Base-by-base conservation (phyloP, 1,140 invertebrate genomes). In the Frieseomelitta varia region DNA sequence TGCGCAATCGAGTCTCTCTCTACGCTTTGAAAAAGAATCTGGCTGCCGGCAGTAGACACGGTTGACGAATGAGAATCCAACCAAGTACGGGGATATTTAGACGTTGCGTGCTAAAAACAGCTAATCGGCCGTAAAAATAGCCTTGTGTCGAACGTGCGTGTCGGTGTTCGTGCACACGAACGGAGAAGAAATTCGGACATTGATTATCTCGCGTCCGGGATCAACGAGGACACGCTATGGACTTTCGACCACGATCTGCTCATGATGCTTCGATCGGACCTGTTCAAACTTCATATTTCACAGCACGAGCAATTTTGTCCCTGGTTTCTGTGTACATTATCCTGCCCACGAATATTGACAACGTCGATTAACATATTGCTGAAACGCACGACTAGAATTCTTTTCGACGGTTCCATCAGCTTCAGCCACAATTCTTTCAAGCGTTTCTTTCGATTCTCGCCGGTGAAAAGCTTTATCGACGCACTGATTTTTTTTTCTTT, bases 1-100 rank as follows among this genome's bases (percentile, higher is more conserved):
- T 84, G 24, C 56, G 82, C n/a, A 84, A 82, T 76, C 19, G 53
- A 58, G 39, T 8, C 2, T 4, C 75, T 75, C 71, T 55, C 14
- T n/a, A n/a, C 11, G 1, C 8, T 77, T 75, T 21, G 24, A 67
- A 63, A 34, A 21, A 73, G 58, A 30, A 11, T 63, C 19, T 27
- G 17, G 11, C 10, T 61, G 39, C 14, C 2, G n/a, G 11, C 47
- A 17, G 21, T 39, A 58, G n/a, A n/a, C 21, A 47, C 63, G 14
- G 39, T 17, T 19, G 67, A 11, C 53, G 24, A 53, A 51, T n/a
- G 47, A 72, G 39, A 72, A 71, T 58, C 39, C 8, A 47, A 47
- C 39, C 6, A 47, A 39, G 11, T 6, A 21, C 14, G 51, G 3
- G 39, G 15, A 78, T 78, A 21, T 47, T 65, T 67, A 67, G 15